Evolutionary conservation across 2,888 invertebrate species (phyloP), one percentile per base, ranked within the genome.

Genomic region (Drosophila lutescens): DNA sequence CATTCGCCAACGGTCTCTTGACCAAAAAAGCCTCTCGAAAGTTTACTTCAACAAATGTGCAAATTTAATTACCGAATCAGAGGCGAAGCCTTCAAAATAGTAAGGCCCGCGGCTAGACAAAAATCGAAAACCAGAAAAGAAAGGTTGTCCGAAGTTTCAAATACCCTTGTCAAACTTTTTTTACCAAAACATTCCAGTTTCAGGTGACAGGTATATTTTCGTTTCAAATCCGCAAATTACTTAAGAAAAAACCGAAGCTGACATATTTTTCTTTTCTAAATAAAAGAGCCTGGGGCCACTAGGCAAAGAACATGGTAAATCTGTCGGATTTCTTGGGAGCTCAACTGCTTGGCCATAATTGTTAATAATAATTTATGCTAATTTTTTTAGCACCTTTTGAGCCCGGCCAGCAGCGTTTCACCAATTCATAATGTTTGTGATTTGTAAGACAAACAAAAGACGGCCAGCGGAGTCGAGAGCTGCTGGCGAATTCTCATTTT

Each of bases 331-430:
- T 61, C 41, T 49, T 26, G 56, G 57, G 63, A 74, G 40, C 73
- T 55, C 67, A 30, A 49, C 66, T 54, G 67, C 58, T 40, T 44
- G 71, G 56, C 32, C 76, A 79, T 86, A 80, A 81, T 88, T 83
- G 80, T 87, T 75, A 85, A 69, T 74, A 78, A 86, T 83, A 83
- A 85, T 84, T 80, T 85, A 84, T 88, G 82, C 76, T 67, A 79
- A 78, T 74, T 76, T 79, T 59, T 63, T 79, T 80, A 79, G 79
- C 88, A 83, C 88, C 87, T 81, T 76, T 77, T 32, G 41, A 47
- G 58, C 49, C 62, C 17, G 26, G 43, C 32, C 20, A 36, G 7
- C 41, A 49, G 71, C 53, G 80, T 87, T 83, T 85, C 80, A 74
- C 78, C 86, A 68, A 82, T 82, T 83, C 86, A 62, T 76, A 86